Base-by-base conservation (phyloP, 1,140 invertebrate species). In the Ceratina calcarata region DNA sequence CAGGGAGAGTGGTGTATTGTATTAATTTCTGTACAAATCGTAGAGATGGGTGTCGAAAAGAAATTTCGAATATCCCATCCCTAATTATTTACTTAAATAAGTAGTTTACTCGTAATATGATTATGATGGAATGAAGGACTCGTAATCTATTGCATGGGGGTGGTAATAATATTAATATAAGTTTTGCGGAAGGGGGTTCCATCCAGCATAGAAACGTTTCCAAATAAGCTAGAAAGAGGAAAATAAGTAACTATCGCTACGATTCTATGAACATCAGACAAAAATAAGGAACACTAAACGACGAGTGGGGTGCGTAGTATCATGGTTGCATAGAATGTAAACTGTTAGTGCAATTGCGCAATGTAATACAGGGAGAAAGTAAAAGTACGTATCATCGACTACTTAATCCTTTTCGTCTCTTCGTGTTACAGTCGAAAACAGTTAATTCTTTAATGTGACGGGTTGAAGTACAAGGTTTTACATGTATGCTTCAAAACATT, bases 271-370 rank as follows among this genome's bases (percentile, higher is more conserved):
- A 24, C 57, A 76, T 12, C 15, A 51, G 22, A 55, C 18, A 32
- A 61, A 1, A 77, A 32, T 55, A n/a, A 24, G 55, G 22, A 57
- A 32, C 20, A 57, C 13, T 16, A 49, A 65, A 53, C 16, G 3
- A 78, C 22, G 69, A 32, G 37, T 53, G 68, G 18, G 37, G 51
- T 78, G 76, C 69, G 61, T 4, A 78, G 49, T 27, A 55, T 78
- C 3, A 78, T 57, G 69, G 22, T 22, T 6, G 51, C 45, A 3
- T 64, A 49, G 3, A 72, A n/a, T 24, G 51, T 24, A 78, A 51
- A 78, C 64, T 15, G n/a, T 78, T 64, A 72, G 76, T 78, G 69
- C 60, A 49, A 24, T 27, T 55, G 16, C 15, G 16, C 15, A 60
- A 72, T 20, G 58, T 51, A 22, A 32, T 32, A 16, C 49, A n/a